Percentiles rank a stretch among this genome's conserved stretches.
phyloP scores from a whole-genome alignment of 2,113 vertebrate species.

The Trogon surrucura region DNA sequence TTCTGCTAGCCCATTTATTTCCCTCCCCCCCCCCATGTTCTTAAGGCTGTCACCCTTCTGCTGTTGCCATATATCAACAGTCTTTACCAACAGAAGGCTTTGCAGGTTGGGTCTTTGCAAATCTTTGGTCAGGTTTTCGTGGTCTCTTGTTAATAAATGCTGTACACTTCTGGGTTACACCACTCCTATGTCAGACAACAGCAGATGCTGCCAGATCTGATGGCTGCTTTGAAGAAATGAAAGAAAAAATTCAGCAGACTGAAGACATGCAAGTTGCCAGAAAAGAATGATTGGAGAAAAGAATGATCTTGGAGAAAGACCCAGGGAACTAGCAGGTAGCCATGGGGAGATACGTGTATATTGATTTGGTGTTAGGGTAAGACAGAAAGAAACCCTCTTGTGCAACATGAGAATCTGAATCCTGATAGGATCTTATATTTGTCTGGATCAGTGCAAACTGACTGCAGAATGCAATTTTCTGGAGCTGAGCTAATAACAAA shows the following conservation, averaged over 20 bases:
- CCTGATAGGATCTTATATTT: neutral
- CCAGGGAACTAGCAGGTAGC: neutral
- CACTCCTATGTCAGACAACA: neutral
- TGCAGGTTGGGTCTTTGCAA: neutral
- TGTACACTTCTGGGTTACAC: neutral
- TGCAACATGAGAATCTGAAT: neutral
- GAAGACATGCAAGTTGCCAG: neutral
- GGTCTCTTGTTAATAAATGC: neutral
- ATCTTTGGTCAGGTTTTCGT: neutral
- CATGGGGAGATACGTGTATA: neutral
- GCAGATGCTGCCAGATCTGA: neutral
- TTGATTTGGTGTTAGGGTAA: neutral
- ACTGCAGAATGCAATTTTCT: neutral
- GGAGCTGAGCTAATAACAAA: neutral
- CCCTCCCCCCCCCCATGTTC: neutral
- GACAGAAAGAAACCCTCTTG: neutral
- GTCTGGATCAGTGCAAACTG: neutral
- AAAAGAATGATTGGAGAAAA: neutral
- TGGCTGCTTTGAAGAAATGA: neutral
- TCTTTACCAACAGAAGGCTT: neutral
- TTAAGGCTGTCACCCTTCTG: neutral
- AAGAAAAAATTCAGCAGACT: neutral
- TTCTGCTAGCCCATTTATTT: neutral
- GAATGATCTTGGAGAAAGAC: neutral
- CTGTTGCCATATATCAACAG: neutral